Conservation (phyloP, 2,888 invertebrate species). For the Acrocyrtus sp. region DNA sequence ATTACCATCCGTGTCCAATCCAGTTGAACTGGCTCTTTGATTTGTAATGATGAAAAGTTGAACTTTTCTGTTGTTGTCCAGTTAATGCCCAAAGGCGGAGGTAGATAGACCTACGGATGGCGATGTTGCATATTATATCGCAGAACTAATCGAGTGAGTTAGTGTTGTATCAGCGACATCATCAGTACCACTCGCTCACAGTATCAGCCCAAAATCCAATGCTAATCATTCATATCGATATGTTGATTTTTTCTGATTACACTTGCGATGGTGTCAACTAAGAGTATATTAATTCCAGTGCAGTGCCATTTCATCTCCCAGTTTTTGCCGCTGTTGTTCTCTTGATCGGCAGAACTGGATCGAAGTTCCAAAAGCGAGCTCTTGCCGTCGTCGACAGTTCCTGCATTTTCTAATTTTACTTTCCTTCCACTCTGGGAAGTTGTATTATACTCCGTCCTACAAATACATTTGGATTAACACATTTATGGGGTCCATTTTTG, state of each 20-base stretch:
- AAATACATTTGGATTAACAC: too few species aligned
- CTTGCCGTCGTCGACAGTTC: too few species aligned
- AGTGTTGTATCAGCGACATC: not conserved
- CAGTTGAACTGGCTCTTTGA: not conserved
- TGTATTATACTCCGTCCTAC: too few species aligned
- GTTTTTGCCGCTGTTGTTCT: not conserved
- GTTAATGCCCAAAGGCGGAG: not conserved
- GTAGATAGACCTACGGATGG: not conserved
- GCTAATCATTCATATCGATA: not conserved
- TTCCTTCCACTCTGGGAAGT: not conserved
- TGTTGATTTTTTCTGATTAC: not conserved
- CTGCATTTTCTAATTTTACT: not conserved
- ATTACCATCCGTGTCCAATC: not conserved
- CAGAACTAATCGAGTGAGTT: not conserved
- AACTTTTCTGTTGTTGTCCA: not conserved
- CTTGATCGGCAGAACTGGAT: not conserved
- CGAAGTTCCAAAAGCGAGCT: too few species aligned
- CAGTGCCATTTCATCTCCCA: not conserved
- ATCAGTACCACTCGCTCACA: not conserved
- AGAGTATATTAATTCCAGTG: too few species aligned
- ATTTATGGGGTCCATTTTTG: conserved; percentile 47
- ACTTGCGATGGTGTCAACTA: conserved; percentile 25
- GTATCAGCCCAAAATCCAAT: not conserved
- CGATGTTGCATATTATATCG: not conserved
- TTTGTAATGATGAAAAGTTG: not conserved